A percentile compares a stretch with the other conserved stretches of the same genome.
These are phyloP conservation scores for Stegostoma tigrinum DNA, from an alignment of 2,113 vertebrate genomes.

Conservation along the genomic window DNA sequence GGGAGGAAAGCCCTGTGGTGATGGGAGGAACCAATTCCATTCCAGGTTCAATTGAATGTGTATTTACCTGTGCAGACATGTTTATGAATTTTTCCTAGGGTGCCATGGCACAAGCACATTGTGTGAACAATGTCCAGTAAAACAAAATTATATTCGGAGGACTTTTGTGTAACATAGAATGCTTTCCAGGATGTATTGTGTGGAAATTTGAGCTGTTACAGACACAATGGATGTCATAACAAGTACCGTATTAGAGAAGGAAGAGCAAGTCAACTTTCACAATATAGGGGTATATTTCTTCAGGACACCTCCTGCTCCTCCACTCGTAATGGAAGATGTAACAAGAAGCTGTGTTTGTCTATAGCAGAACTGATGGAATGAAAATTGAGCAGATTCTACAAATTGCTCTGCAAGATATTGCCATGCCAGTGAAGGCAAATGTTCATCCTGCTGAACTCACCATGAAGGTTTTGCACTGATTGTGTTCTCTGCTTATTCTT, in stretches of 20 bases:
- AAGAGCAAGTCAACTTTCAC: not conserved
- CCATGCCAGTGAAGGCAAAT: not conserved
- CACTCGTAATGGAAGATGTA: not conserved
- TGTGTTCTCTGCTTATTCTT: not conserved
- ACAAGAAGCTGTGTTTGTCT: too few species aligned
- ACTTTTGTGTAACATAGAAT: not conserved
- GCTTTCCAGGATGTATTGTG: not conserved
- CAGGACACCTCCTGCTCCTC: not conserved
- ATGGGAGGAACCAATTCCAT: not conserved
- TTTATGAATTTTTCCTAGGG: not conserved
- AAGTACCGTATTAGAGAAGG: not conserved
- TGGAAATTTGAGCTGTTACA: not conserved
- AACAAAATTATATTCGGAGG: not conserved
- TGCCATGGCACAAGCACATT: not conserved
- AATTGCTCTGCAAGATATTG: too few species aligned
- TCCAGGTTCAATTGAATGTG: not conserved
- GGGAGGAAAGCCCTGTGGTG: not conserved
- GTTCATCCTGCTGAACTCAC: not conserved
- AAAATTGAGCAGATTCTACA: too few species aligned
- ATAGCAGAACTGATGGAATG: too few species aligned
- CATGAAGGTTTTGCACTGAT: not conserved
- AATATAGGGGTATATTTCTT: not conserved
- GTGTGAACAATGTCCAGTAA: not conserved
- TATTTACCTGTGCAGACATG: not conserved
- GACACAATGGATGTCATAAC: not conserved